phyloP scores from a whole-genome alignment of 2,797 vertebrate genomes.

The Falco rusticolus region DNA sequence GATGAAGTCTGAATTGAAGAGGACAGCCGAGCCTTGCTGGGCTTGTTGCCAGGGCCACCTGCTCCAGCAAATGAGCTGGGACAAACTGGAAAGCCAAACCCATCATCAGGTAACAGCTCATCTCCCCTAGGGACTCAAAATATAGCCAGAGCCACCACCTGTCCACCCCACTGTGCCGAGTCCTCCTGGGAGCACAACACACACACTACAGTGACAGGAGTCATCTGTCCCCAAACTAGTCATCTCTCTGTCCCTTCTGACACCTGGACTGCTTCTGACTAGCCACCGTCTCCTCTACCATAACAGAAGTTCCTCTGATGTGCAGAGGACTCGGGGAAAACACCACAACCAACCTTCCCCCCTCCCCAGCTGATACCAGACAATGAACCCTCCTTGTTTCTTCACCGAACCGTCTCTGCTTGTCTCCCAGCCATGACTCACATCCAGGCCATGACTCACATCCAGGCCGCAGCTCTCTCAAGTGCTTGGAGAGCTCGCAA shows the following conservation, averaged over 20 bases:
- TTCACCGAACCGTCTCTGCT: neutral
- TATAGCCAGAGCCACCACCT: neutral
- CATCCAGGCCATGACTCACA: neutral
- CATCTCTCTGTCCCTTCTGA: neutral
- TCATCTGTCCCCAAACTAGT: neutral
- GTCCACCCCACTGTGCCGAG: accelerated
- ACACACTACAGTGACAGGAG: accelerated
- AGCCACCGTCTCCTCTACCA: accelerated
- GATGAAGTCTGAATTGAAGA: neutral
- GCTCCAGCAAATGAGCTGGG: neutral
- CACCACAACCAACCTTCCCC: neutral
- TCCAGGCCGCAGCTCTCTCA: neutral
- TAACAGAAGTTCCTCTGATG: neutral
- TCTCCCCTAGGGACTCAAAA: neutral
- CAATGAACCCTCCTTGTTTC: neutral
- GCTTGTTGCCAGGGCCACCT: neutral
- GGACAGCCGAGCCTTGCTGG: neutral
- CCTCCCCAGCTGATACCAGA: neutral
- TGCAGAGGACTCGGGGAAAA: neutral
- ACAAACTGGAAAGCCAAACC: neutral
- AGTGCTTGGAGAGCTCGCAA: no score
- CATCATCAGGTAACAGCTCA: neutral
- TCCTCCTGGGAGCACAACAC: neutral
- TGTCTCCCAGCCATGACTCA: neutral
- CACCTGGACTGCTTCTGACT: neutral